Base-by-base conservation (phyloP, 2,113 vertebrate species). In the Alaudala cheleensis region DNA sequence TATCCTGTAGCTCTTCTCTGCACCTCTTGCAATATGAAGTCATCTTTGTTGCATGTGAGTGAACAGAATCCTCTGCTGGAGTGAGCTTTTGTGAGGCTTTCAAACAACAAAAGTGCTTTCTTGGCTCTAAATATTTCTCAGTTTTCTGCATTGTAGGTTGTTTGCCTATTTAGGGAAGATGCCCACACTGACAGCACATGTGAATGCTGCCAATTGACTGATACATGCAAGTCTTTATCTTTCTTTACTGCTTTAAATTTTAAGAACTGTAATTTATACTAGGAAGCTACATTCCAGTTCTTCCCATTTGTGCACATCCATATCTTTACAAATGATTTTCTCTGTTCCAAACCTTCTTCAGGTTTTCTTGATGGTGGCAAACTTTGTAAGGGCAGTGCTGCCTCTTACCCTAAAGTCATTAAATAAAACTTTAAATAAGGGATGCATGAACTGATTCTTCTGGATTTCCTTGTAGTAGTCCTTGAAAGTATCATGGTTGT, bases 21-120 rank as follows among this genome's bases (percentile, higher is more conserved):
- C n/a, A 69, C 62, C 62, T 88, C 71, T 90, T 88, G 85, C 50
- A 78, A 40, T 47, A 62, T 39, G 86, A 90, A 92, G 82, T 94
- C 34, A 81, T 92, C 64, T 77, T 77, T 82, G 70, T 69, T 88
- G 64, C 16, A 7, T 81, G 54, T 37, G n/a, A 47, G 45, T 60
- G 77, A 80, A 60, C 47, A 29, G 67, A 92, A 22, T 57, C 1
- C 3, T 70, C 16, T 2, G 3, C 69, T 60, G 82, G 54, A 88
- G 44, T 88, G 83, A 81, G 54, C 57, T 94, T 88, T 78, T 91
- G 64, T 92, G 81, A 86, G 56, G 60, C 62, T 65, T 33, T 88
- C 61, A 47, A 42, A 42, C 58, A 84, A 44, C 29, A 71, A 3
- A 79, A 94, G 29, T 54, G 47, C 34, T 71, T 78, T 84, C 44